Conservation (phyloP, 2,888 invertebrate genomes). For the Melanotus villosus region DNA sequence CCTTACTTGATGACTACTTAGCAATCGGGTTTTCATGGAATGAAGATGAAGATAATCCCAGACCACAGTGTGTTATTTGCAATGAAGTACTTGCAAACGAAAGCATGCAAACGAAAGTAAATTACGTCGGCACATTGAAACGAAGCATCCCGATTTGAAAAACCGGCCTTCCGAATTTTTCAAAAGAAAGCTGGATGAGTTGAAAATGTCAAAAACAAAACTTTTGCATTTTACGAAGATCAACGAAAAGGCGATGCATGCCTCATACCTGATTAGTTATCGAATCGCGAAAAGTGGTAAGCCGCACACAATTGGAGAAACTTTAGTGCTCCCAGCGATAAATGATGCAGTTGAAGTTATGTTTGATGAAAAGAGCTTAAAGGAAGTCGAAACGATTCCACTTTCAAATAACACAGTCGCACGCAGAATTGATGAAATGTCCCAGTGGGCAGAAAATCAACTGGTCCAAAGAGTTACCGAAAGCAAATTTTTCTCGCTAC, state of each 20-base stretch:
- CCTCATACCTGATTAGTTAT: too few relatives aligned
- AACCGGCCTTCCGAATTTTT: not conserved
- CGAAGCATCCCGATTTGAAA: conserved; percentile 1
- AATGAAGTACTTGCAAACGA: not conserved
- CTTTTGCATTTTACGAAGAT: not conserved
- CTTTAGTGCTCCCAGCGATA: too few relatives aligned
- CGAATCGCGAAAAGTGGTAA: too few relatives aligned
- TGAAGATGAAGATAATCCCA: not conserved
- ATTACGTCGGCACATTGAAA: not conserved
- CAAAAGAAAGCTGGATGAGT: not conserved
- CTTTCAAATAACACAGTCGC: not conserved
- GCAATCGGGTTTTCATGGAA: not conserved
- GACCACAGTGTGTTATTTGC: not conserved
- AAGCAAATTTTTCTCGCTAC: too few relatives aligned
- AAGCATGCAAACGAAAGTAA: not conserved
- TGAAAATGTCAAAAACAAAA: not conserved
- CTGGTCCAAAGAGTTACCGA: not conserved
- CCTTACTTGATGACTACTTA: too few relatives aligned
- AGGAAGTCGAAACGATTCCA: too few relatives aligned
- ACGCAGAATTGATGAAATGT: not conserved
- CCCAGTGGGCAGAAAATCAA: not conserved
- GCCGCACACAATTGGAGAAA: too few relatives aligned
- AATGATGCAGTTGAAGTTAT: not conserved
- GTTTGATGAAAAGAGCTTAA: not conserved
- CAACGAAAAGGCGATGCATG: not conserved